These are phyloP conservation scores for Novumbra hubbsi DNA, from an alignment of 2,797 vertebrate species.

Conservation along the genomic window DNA sequence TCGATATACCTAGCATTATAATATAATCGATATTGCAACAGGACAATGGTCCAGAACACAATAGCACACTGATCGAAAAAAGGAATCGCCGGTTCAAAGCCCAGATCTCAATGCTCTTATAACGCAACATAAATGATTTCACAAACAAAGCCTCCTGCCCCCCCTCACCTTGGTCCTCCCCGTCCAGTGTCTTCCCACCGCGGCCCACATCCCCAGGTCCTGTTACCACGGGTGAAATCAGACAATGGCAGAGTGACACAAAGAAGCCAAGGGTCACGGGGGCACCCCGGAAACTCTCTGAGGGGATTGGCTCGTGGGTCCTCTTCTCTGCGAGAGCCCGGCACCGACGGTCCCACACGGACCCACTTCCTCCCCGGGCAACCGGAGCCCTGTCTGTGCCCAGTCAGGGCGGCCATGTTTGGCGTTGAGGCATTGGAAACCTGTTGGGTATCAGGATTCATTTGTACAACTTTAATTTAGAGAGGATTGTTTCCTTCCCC, in stretches of 20 bases:
- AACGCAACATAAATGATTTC: no score
- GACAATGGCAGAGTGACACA: slow-evolving; percentile 44
- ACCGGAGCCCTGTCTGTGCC: slow-evolving; percentile 24
- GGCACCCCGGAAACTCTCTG: slow-evolving; percentile 41
- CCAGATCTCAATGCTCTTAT: no score
- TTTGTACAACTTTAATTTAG: not conserved
- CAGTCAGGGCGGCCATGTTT: not conserved
- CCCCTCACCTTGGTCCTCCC: not conserved
- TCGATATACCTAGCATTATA: no score
- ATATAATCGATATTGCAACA: no score
- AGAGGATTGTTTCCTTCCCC: not conserved
- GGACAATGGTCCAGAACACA: no score
- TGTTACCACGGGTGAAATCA: slow-evolving; percentile 61
- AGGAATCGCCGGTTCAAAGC: no score
- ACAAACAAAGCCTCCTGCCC: not conserved
- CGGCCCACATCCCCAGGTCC: slow-evolving; percentile 7
- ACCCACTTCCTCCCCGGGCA: slow-evolving; percentile 45
- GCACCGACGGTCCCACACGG: slow-evolving; percentile 32
- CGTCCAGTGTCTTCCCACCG: not conserved
- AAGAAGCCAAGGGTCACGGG: slow-evolving; percentile 37
- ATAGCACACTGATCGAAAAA: no score
- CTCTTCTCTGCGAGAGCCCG: slow-evolving; percentile 36
- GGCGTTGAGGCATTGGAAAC: not conserved
- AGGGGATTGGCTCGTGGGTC: slow-evolving; percentile 54
- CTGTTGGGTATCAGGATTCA: not conserved